Percentiles rank a stretch among this genome's conserved stretches.
Conservation (phyloP, 2,888 invertebrate species). For the Megamerina dolium region DNA sequence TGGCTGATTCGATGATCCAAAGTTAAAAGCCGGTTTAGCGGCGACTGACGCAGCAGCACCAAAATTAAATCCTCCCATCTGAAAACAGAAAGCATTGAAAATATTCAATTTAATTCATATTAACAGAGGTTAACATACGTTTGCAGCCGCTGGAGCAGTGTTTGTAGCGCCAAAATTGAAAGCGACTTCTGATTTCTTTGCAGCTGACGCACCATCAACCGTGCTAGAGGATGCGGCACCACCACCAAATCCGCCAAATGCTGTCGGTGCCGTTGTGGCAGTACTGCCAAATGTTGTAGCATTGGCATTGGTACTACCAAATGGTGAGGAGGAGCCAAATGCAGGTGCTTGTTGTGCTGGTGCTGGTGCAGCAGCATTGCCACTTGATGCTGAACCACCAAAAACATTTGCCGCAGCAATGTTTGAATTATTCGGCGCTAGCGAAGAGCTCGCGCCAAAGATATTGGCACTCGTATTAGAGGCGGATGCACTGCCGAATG, state of each 20-base stretch:
- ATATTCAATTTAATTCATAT: too few relatives aligned
- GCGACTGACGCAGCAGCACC: constrained; percentile 15
- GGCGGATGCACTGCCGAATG: constrained; percentile 25
- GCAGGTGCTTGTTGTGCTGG: constrained; percentile 13
- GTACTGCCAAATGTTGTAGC: constrained; percentile 22
- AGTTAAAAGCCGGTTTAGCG: constrained; percentile 37
- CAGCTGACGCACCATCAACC: constrained; percentile 26
- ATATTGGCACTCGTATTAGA: too few relatives aligned
- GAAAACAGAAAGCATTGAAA: too few relatives aligned
- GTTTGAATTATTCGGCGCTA: background rate
- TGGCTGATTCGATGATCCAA: constrained; percentile 27
- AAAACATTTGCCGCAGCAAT: constrained; percentile 17
- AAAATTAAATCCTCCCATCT: constrained; percentile 26
- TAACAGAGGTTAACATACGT: too few relatives aligned
- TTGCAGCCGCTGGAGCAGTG: constrained; percentile 7
- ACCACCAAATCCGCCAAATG: constrained; percentile 24
- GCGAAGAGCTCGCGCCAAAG: constrained; percentile 3
- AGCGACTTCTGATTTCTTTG: constrained; percentile 31
- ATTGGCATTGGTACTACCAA: constrained; percentile 16
- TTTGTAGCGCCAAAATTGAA: constrained; percentile 23
- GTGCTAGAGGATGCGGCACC: constrained; percentile 15
- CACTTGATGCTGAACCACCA: constrained; percentile 12
- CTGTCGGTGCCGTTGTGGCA: constrained; percentile 15
- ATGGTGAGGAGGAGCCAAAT: constrained; percentile 14
- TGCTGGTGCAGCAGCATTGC: constrained; percentile 9